phyloP scores from a whole-genome alignment of 2,888 invertebrate species.

The Myathropa florea region DNA sequence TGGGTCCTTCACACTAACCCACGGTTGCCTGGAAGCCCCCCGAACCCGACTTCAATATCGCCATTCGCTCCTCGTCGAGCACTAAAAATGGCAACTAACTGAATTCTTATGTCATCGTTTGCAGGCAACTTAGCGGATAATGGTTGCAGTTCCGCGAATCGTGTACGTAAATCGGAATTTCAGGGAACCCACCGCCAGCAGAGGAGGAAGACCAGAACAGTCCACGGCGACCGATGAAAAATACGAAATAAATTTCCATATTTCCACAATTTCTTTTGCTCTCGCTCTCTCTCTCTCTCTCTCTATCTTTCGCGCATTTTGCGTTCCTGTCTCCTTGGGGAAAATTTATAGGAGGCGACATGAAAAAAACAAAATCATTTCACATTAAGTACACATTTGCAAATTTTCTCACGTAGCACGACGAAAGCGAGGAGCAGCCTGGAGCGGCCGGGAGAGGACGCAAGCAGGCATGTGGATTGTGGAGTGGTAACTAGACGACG shows the following conservation, averaged over 20 bases:
- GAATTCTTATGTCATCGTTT: too few species aligned
- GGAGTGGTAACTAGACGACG: neutral
- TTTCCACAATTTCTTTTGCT: slow-evolving; percentile 11
- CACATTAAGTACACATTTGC: slow-evolving; percentile 54
- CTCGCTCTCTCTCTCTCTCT: neutral
- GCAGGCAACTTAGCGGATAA: neutral
- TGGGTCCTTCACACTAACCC: too few species aligned
- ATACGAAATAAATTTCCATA: slow-evolving; percentile 10
- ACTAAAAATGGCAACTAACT: too few species aligned
- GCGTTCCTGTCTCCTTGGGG: slow-evolving; percentile 10
- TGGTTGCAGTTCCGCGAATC: neutral
- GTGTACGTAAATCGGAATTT: neutral
- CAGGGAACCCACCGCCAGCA: neutral
- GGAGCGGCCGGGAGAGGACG: neutral
- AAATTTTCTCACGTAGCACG: slow-evolving; percentile 64
- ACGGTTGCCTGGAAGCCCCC: too few species aligned
- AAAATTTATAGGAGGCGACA: slow-evolving; percentile 33
- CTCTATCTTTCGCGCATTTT: too few species aligned
- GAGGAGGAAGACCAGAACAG: neutral
- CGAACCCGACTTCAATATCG: too few species aligned
- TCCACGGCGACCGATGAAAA: neutral
- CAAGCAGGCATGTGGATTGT: neutral
- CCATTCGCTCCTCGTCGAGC: too few species aligned
- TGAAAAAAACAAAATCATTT: slow-evolving; percentile 27
- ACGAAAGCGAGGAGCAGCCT: neutral